Evolutionary conservation across 1,140 invertebrate species (phyloP).

Genomic region (Lepidotrigona ventralis): DNA sequence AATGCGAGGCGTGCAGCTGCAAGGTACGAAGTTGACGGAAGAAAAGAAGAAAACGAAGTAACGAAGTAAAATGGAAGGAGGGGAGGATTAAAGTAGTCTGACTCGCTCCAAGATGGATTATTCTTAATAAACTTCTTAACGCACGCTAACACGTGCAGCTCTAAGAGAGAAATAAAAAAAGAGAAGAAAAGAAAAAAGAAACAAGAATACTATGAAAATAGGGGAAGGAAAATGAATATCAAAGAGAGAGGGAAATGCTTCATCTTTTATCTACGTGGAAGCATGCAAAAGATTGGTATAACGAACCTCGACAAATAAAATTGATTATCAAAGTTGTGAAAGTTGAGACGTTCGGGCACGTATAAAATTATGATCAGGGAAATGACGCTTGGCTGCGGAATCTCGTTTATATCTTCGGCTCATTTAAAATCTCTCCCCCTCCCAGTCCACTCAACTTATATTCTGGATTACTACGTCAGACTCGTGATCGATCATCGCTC

Average conservation of each 20-base stretch:
- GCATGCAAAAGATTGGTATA: background rate
- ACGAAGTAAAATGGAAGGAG: background rate
- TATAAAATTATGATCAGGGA: constrained; percentile 9
- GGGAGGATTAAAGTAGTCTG: constrained; percentile 27
- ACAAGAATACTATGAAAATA: background rate
- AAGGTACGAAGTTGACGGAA: too few relatives aligned
- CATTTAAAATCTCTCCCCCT: background rate
- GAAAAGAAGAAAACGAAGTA: background rate
- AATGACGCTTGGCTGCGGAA: background rate
- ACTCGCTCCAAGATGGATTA: constrained; percentile 49
- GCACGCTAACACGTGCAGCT: too few relatives aligned
- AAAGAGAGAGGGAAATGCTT: background rate
- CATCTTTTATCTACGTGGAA: background rate
- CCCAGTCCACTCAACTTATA: background rate
- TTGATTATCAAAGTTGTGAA: constrained; percentile 31
- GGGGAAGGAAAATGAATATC: background rate
- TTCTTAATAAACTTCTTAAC: constrained; percentile 50
- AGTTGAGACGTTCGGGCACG: background rate
- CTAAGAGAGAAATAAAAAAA: background rate
- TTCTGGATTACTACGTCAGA: background rate
- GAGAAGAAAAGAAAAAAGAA: too few relatives aligned
- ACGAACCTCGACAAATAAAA: constrained; percentile 11
- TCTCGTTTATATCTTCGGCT: background rate
- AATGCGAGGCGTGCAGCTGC: too few relatives aligned
- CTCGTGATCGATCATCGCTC: background rate